phyloP scores from a whole-genome alignment of 2,888 invertebrate genomes.

The Hoplodrina ambigua region DNA sequence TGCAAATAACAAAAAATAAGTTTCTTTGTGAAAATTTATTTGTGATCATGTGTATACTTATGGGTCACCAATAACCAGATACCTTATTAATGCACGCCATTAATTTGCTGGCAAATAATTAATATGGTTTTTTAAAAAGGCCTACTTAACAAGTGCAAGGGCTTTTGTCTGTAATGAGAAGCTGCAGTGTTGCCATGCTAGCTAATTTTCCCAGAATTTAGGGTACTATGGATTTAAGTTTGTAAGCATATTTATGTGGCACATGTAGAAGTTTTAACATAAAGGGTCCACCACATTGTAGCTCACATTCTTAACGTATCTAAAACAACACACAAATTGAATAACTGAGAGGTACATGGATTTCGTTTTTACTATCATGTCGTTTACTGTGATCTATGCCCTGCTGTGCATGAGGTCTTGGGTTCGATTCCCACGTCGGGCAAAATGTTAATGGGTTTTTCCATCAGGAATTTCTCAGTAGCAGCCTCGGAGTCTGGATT shows the following conservation, averaged over 20 bases:
- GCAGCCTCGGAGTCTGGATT: too few species aligned
- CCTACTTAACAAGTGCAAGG: too few species aligned
- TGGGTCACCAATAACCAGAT: too few species aligned
- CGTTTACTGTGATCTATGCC: too few species aligned
- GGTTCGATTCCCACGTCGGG: too few species aligned
- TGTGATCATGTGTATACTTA: too few species aligned
- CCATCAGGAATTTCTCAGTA: too few species aligned
- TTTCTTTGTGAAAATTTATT: too few species aligned
- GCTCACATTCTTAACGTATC: slow-evolving; percentile 16
- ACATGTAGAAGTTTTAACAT: slow-evolving; percentile 3
- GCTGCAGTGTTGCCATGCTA: background rate
- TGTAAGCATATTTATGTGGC: background rate
- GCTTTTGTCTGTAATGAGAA: background rate
- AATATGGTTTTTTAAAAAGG: background rate
- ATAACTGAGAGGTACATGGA: background rate
- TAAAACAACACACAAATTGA: background rate
- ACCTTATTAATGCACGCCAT: background rate
- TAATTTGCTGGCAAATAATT: background rate
- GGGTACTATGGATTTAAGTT: background rate
- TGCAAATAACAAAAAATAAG: too few species aligned
- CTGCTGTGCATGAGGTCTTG: too few species aligned
- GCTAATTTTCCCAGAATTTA: background rate
- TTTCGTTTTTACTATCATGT: background rate
- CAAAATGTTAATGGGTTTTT: too few species aligned
- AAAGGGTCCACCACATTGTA: background rate